Conservation (phyloP, 1,140 invertebrate species). For the Aricia agestis region DNA sequence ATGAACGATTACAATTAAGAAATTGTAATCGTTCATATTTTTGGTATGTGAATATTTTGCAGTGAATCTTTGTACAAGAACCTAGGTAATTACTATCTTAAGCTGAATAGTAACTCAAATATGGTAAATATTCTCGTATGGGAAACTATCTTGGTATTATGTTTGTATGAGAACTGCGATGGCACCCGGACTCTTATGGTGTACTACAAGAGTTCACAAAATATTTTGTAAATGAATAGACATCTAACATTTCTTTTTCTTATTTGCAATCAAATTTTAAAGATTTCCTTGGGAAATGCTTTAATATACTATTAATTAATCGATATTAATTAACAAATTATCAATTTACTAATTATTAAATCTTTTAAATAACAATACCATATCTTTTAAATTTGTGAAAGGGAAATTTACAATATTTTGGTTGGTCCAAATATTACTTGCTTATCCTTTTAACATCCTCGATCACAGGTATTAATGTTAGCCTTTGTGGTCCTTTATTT, state of each 20-base stretch:
- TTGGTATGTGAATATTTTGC: too few species aligned
- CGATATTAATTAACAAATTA: not conserved
- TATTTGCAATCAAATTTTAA: not conserved
- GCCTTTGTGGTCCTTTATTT: not conserved
- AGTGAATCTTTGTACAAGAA: too few species aligned
- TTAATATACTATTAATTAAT: not conserved
- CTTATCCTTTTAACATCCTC: not conserved
- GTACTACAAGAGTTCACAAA: not conserved
- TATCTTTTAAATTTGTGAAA: too few species aligned
- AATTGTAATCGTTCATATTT: too few species aligned
- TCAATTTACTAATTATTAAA: not conserved
- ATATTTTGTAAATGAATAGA: not conserved
- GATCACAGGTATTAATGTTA: not conserved
- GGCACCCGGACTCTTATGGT: not conserved
- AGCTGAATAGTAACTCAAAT: too few species aligned
- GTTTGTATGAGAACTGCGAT: too few species aligned
- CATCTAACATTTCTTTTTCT: not conserved
- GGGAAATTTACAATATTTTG: not conserved
- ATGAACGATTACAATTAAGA: too few species aligned
- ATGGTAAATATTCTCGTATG: too few species aligned
- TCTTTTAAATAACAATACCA: not conserved
- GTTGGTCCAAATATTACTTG: not conserved
- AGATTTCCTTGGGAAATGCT: not conserved
- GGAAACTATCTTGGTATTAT: too few species aligned
- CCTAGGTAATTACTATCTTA: too few species aligned